Evolutionary conservation across 2,113 vertebrate species (phyloP).

Genomic region (Poeciliopsis retropinna): DNA sequence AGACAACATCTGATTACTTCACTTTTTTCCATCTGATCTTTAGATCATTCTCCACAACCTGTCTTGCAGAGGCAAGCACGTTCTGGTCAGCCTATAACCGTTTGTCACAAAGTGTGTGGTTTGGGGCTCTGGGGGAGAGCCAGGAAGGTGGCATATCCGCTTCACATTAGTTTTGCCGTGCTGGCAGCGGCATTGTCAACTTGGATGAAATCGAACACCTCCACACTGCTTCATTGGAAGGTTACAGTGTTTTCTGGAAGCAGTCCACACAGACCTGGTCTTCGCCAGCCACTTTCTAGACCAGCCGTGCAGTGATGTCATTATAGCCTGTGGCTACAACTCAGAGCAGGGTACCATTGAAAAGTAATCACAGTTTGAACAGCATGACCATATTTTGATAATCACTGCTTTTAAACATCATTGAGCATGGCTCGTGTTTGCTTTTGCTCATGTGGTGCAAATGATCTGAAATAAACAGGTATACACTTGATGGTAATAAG

Average conservation of each 20-base stretch:
- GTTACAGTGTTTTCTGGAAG: slow-evolving; percentile 60
- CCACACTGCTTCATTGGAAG: slow-evolving; percentile 36
- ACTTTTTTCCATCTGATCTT: slow-evolving; percentile 50
- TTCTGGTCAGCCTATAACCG: slow-evolving; percentile 15
- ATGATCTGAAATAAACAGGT: slow-evolving; percentile 29
- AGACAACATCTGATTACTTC: slow-evolving; percentile 62
- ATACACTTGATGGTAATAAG: neutral
- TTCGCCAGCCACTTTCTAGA: slow-evolving; percentile 47
- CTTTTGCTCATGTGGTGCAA: slow-evolving; percentile 13
- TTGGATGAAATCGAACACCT: slow-evolving; percentile 64
- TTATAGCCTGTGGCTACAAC: slow-evolving; percentile 47
- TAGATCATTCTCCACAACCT: slow-evolving; percentile 1
- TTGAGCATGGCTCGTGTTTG: slow-evolving; percentile 44
- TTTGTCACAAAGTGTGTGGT: slow-evolving; percentile 47
- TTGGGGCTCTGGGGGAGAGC: slow-evolving; percentile 29
- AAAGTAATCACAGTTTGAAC: slow-evolving; percentile 52
- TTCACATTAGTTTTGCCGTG: slow-evolving; percentile 57
- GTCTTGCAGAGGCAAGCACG: slow-evolving; percentile 9
- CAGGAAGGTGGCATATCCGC: slow-evolving; percentile 61
- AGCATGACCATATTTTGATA: slow-evolving; percentile 46
- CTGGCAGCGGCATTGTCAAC: slow-evolving; percentile 46
- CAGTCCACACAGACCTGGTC: slow-evolving; percentile 39
- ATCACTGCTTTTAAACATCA: slow-evolving; percentile 35
- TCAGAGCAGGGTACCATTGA: slow-evolving; percentile 28
- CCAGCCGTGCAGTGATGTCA: slow-evolving; percentile 48